A percentile compares a stretch with the other conserved stretches of the same genome.
Conservation (phyloP, 2,113 vertebrate genomes). For the Pteropus alecto region DNA sequence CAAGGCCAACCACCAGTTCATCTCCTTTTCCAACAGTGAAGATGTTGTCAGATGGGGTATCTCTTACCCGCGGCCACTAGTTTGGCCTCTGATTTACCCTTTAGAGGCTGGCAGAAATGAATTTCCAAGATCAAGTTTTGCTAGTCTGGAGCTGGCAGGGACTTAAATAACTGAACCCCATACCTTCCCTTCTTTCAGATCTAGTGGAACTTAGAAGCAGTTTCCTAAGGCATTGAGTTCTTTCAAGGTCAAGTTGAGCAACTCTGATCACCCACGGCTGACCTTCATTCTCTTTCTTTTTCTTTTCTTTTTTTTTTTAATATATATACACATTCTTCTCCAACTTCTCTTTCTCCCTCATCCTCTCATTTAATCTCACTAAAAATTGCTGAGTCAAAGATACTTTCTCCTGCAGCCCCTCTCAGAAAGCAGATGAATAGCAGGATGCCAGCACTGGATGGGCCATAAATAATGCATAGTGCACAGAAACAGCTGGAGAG, state of each 20-base stretch:
- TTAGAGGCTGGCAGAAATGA: background rate
- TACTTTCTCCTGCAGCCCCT: constrained; percentile 62
- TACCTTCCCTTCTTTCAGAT: background rate
- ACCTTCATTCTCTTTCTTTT: rapidly evolving
- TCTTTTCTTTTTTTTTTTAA: background rate
- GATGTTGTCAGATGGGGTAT: background rate
- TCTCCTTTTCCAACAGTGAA: background rate
- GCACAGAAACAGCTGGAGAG: constrained; percentile 60
- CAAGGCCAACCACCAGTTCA: background rate
- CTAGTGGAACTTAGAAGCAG: background rate
- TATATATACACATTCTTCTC: background rate
- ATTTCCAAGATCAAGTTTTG: background rate
- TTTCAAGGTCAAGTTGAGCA: background rate
- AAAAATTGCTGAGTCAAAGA: constrained; percentile 78
- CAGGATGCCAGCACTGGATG: background rate
- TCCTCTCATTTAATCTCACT: constrained; percentile 30
- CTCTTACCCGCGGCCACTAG: background rate
- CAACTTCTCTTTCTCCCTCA: background rate
- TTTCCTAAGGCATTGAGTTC: background rate
- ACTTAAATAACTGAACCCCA: background rate
- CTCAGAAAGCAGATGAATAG: constrained; percentile 75
- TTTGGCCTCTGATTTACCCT: background rate
- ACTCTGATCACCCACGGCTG: rapidly evolving
- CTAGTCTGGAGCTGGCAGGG: background rate
- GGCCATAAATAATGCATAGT: constrained; percentile 77